phyloP scores from a whole-genome alignment of 2,888 invertebrate genomes.

The Latheticus oryzae region DNA sequence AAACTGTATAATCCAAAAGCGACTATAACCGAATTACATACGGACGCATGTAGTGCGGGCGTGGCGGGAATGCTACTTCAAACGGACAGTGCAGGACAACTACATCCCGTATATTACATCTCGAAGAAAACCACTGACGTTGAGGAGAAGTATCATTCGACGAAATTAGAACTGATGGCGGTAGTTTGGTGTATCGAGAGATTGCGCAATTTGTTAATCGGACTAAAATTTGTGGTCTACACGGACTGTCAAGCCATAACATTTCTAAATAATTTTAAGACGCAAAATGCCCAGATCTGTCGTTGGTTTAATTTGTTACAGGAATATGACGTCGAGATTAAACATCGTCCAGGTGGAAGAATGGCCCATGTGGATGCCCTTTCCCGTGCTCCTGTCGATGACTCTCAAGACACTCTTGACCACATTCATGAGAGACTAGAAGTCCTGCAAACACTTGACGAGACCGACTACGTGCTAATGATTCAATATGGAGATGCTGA shows the following conservation, averaged over 20 bases:
- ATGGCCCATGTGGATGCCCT: conserved; percentile 49
- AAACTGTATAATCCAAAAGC: conserved; percentile 44
- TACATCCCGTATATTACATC: conserved; percentile 54
- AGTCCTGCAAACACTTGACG: conserved; percentile 1
- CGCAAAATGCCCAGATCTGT: conserved; percentile 53
- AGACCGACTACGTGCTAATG: conserved; percentile 28
- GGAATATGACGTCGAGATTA: conserved; percentile 46
- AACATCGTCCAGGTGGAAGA: conserved; percentile 42
- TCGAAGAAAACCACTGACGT: conserved; percentile 54
- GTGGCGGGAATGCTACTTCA: conserved; percentile 54
- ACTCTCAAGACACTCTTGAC: background rate
- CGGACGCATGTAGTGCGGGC: conserved; percentile 51
- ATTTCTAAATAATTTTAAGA: conserved; percentile 50
- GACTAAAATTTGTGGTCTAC: conserved; percentile 51
- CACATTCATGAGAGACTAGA: too few relatives aligned
- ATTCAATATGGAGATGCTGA: conserved; percentile 48
- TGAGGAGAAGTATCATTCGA: conserved; percentile 57
- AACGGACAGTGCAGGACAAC: conserved; percentile 41
- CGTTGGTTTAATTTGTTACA: conserved; percentile 48
- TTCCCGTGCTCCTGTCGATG: conserved; percentile 46
- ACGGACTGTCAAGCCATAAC: conserved; percentile 58
- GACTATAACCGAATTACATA: conserved; percentile 52
- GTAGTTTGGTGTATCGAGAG: conserved; percentile 55
- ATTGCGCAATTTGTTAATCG: conserved; percentile 57
- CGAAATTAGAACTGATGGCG: conserved; percentile 59